phyloP scores from a whole-genome alignment of 2,888 invertebrate species.

The Eucriotettix oculatus region DNA sequence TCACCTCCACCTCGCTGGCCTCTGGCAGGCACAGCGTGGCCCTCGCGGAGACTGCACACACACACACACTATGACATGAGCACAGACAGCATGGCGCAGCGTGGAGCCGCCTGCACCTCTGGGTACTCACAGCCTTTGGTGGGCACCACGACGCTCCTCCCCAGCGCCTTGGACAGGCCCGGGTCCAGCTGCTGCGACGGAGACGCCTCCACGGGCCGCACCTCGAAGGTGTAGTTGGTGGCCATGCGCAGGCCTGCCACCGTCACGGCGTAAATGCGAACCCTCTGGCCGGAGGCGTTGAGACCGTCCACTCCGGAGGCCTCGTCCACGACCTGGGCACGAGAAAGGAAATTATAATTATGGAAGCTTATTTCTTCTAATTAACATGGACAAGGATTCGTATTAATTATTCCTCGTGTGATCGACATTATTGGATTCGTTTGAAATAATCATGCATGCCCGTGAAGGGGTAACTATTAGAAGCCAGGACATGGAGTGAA shows the following conservation, averaged over 20 bases:
- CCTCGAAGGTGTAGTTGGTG: conserved; percentile 65
- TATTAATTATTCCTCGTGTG: too few species aligned
- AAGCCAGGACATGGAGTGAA: too few species aligned
- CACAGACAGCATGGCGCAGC: too few species aligned
- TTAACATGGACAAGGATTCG: too few species aligned
- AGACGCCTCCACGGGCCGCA: conserved; percentile 33
- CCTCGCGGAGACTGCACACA: conserved; percentile 53
- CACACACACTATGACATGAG: too few species aligned
- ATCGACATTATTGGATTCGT: too few species aligned
- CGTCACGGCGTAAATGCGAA: conserved; percentile 36
- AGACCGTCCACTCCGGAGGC: conserved; percentile 14
- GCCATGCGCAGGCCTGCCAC: conserved; percentile 62
- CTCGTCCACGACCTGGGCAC: conserved; percentile 15
- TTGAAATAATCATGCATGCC: too few species aligned
- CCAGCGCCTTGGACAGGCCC: conserved; percentile 11
- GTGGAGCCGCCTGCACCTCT: neutral
- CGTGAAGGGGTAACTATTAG: too few species aligned
- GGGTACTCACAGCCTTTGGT: conserved; percentile 65
- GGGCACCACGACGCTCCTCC: conserved; percentile 54
- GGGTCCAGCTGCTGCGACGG: conserved; percentile 15
- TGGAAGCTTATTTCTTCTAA: conserved; percentile 5
- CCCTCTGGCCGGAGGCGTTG: conserved; percentile 18
- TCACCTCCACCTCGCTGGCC: conserved; percentile 66
- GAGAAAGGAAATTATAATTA: neutral
- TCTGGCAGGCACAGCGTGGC: conserved; percentile 65